These are phyloP conservation scores for Epinotia ramella DNA, from an alignment of 2,888 invertebrate genomes.

Conservation along the genomic window DNA sequence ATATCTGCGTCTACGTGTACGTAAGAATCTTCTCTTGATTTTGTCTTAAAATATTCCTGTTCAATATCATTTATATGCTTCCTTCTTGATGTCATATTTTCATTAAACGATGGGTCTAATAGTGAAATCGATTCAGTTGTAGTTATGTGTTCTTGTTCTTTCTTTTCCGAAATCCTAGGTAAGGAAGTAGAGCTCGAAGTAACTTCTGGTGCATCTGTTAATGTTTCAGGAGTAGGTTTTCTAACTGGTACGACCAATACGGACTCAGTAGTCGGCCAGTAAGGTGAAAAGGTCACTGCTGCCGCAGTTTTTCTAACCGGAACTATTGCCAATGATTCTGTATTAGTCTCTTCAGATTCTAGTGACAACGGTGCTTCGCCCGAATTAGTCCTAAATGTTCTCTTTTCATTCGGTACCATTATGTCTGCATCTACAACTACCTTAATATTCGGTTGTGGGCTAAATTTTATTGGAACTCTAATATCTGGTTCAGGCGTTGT, in stretches of 20 bases:
- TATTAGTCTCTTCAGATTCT: neutral
- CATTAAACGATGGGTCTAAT: too few species aligned
- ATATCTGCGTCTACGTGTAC: neutral
- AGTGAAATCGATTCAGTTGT: neutral
- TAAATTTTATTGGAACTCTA: neutral
- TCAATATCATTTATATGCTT: too few species aligned
- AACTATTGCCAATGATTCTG: constrained; percentile 6
- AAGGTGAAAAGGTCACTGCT: neutral
- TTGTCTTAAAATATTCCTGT: neutral
- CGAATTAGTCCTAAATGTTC: neutral
- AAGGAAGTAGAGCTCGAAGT: neutral
- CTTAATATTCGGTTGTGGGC: neutral
- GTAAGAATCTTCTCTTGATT: neutral
- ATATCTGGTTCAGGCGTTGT: neutral
- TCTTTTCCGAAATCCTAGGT: neutral
- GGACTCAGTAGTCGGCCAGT: neutral
- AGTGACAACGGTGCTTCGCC: neutral
- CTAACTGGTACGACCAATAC: constrained; percentile 19
- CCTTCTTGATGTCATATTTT: too few species aligned
- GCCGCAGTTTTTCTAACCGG: neutral
- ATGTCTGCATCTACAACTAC: neutral
- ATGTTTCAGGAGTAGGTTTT: neutral
- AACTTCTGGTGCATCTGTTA: neutral
- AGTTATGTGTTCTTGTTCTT: neutral
- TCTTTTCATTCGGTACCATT: neutral